Conservation (phyloP, 2,888 invertebrate genomes). For the Callyntrura sp. region DNA sequence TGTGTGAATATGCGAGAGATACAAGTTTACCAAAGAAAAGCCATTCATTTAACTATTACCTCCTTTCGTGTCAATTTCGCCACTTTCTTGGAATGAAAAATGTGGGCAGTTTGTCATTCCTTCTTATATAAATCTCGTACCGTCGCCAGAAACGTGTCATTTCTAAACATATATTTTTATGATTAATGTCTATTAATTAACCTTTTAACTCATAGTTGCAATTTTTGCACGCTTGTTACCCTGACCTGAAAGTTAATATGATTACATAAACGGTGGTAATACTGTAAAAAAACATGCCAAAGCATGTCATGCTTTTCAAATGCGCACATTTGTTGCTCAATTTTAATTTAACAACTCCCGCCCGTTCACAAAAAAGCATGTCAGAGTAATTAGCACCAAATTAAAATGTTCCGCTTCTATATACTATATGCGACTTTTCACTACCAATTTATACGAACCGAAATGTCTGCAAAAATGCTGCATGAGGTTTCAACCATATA, state of each 20-base stretch:
- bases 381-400: conserved; percentile 20
- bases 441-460: too few species aligned
- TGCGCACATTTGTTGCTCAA: not conserved
- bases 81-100: conserved; percentile 10
- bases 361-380: not conserved
- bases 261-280: not conserved
- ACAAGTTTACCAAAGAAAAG: not conserved
- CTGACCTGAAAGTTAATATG: conserved; percentile 34
- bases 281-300: conserved; percentile 8
- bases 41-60: conserved; percentile 13
- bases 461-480: not conserved
- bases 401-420: not conserved
- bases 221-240: conserved; percentile 39
- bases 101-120: conserved; percentile 27
- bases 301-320: not conserved
- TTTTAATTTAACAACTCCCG: not conserved
- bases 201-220: conserved; percentile 31
- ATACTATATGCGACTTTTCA: too few species aligned
- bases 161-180: conserved; percentile 43
- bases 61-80: not conserved
- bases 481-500: too few species aligned
- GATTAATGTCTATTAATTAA: conserved; percentile 70
- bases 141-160: conserved; percentile 49
- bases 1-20: not conserved
- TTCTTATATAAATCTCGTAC: too few species aligned